Conservation (phyloP, 2,888 invertebrate species). For the Neoascia interrupta region DNA sequence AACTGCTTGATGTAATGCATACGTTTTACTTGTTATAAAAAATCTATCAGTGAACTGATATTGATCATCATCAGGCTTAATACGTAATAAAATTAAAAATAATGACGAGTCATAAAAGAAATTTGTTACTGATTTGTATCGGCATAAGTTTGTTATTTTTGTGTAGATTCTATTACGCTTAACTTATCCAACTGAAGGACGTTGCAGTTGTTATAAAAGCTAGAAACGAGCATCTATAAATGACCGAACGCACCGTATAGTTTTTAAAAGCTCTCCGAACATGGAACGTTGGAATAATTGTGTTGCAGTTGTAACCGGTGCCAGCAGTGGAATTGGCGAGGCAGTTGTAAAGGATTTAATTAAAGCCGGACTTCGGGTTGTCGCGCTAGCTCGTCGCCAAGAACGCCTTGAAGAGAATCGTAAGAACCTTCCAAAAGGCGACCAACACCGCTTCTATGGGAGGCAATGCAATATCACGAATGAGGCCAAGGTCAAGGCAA, state of each 20-base stretch:
- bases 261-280: not conserved
- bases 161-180: no score
- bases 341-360: conserved; percentile 80
- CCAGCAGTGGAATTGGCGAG: conserved; percentile 83
- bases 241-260: not conserved
- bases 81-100: no score
- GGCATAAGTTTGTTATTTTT: no score
- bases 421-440: conserved; percentile 69
- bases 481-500: conserved; percentile 81
- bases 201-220: no score
- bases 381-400: conserved; percentile 80
- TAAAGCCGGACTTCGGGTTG: conserved; percentile 81
- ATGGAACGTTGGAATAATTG: conserved; percentile 80
- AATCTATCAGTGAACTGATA: no score
- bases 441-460: conserved; percentile 72
- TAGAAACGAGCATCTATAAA: no score
- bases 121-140: no score
- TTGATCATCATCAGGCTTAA: no score
- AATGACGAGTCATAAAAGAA: no score
- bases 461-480: conserved; percentile 80
- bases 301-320: conserved; percentile 84
- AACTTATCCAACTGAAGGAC: no score
- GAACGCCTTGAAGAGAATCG: conserved; percentile 73
- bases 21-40: no score
- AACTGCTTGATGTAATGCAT: no score